Evolutionary conservation across 2,113 vertebrate genomes (phyloP).

Genomic region (Notechis scutatus): DNA sequence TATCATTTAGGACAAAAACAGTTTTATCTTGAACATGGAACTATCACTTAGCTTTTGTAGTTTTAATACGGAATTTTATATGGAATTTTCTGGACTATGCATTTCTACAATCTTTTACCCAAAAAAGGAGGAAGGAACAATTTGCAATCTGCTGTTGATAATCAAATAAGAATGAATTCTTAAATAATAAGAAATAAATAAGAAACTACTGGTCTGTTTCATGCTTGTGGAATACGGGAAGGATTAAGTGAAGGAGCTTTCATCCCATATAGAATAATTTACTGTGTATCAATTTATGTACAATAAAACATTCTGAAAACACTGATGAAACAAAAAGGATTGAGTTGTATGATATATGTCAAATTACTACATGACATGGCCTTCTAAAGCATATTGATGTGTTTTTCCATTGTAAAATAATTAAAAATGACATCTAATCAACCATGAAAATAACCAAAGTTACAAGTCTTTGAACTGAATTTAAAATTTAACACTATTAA

Average conservation of each 20-base stretch:
- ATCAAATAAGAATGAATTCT: background rate
- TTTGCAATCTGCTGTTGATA: background rate
- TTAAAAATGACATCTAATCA: constrained; percentile 39
- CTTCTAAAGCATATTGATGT: constrained; percentile 11
- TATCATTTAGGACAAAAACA: background rate
- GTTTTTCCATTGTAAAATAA: constrained; percentile 3
- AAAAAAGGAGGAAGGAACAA: background rate
- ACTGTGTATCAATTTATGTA: background rate
- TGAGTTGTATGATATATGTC: background rate
- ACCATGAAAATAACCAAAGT: constrained; percentile 47
- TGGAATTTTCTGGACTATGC: background rate
- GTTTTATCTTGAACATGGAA: background rate
- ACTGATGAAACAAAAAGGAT: background rate
- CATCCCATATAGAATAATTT: background rate
- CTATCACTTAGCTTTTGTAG: background rate
- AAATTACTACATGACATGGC: background rate
- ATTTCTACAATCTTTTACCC: background rate
- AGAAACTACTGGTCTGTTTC: background rate
- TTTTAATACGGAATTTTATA: background rate
- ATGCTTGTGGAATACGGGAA: background rate
- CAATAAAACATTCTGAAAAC: background rate
- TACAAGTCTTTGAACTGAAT: constrained; percentile 48
- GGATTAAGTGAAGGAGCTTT: background rate
- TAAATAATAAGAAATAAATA: background rate
- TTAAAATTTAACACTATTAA: constrained; percentile 62